phyloP scores from a whole-genome alignment of 2,113 vertebrate species.

The Solenodon paradoxus region DNA sequence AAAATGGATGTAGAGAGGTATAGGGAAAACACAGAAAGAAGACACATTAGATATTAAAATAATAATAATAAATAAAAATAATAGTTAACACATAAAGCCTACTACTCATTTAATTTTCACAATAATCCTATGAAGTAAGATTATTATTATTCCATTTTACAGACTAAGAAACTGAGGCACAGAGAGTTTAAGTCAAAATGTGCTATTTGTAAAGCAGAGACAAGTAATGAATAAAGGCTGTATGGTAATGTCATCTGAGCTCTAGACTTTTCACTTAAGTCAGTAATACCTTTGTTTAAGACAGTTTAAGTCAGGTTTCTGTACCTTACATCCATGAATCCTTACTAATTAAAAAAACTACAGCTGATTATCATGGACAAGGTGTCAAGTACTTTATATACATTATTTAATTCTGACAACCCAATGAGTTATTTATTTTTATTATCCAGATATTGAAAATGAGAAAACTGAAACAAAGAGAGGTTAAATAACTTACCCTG shows the following conservation, averaged over 20 bases:
- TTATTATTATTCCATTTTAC: slow-evolving; percentile 26
- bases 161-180: not conserved
- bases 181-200: slow-evolving; percentile 30
- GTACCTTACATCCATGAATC: not conserved
- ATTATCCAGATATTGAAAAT: slow-evolving; percentile 30
- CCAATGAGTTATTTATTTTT: slow-evolving; percentile 1
- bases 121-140: not conserved
- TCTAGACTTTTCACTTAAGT: not conserved
- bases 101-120: slow-evolving; percentile 16
- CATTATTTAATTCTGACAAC: slow-evolving; percentile 24
- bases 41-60: not conserved
- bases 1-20: not conserved
- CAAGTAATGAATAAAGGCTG: not conserved
- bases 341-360: not conserved
- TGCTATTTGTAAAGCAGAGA: slow-evolving; percentile 16
- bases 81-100: not conserved
- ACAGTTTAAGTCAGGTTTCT: not conserved
- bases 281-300: not conserved
- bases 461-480: not conserved
- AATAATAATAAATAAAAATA: not conserved
- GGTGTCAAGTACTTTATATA: slow-evolving; percentile 8
- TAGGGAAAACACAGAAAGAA: not conserved
- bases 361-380: not conserved
- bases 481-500: slow-evolving; percentile 34
- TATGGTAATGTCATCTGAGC: not conserved